Evolutionary conservation across 2,113 vertebrate species (phyloP).

Genomic region (Ochotona princeps): DNA sequence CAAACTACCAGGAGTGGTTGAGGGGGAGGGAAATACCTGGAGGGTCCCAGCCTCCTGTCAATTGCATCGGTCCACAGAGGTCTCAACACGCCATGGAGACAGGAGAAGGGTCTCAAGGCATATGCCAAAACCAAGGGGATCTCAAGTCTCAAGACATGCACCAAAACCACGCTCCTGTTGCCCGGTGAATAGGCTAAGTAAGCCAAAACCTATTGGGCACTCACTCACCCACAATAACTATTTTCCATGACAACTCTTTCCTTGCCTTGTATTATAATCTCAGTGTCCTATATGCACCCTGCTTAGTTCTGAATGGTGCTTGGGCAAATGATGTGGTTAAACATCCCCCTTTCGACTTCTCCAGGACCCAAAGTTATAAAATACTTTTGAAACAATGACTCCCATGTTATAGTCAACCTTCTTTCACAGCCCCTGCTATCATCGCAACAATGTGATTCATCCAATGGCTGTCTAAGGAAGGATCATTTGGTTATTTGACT

Average conservation of each 20-base stretch:
- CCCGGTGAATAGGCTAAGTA: too few relatives aligned
- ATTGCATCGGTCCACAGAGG: too few relatives aligned
- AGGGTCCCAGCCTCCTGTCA: too few relatives aligned
- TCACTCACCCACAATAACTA: not conserved
- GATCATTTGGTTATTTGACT: conserved; percentile 23
- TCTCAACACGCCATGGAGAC: too few relatives aligned
- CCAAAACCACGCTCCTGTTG: too few relatives aligned
- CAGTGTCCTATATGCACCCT: not conserved
- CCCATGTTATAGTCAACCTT: conserved; percentile 23
- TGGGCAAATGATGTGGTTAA: not conserved
- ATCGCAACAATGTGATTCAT: conserved; percentile 53
- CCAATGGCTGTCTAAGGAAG: not conserved
- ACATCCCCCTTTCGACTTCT: not conserved
- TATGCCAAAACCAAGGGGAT: too few relatives aligned
- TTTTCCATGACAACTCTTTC: conserved; percentile 7
- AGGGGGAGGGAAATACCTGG: too few relatives aligned
- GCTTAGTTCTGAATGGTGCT: not conserved
- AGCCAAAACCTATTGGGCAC: too few relatives aligned
- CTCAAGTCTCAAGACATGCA: too few relatives aligned
- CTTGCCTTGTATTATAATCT: not conserved
- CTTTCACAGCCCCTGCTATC: conserved; percentile 52
- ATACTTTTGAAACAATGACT: conserved; percentile 62
- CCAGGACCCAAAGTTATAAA: conserved; percentile 19
- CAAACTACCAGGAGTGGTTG: too few relatives aligned
- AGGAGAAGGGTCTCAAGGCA: too few relatives aligned